phyloP scores from a whole-genome alignment of 92 coral and sea anemone species.

The Virgularia gustaviana region DNA sequence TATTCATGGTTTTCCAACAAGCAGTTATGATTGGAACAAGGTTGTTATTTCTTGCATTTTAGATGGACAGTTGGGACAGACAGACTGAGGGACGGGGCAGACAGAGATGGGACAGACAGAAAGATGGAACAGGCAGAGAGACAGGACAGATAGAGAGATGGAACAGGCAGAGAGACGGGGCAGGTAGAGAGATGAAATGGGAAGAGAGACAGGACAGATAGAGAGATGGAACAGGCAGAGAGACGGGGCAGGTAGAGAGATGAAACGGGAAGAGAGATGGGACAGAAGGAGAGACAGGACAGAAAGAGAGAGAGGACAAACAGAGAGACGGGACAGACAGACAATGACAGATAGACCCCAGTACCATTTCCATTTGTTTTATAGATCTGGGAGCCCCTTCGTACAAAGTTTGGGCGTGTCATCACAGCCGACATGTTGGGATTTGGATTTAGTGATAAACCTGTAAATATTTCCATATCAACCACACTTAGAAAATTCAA shows the following conservation, averaged over 20 bases:
- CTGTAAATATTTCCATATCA: slow-evolving; percentile 72
- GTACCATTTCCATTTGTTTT: neutral
- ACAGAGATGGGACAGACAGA: neutral
- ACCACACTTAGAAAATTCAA: neutral
- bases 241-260: no score
- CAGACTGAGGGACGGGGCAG: slow-evolving; percentile 1
- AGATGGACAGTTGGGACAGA: neutral
- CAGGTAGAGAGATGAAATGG: no score
- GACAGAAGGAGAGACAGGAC: no score
- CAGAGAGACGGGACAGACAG: neutral
- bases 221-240: no score
- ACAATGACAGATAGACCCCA: neutral
- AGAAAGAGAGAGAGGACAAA: no score
- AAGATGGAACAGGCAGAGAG: neutral
- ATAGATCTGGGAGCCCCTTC: slow-evolving; percentile 78
- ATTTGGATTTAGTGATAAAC: slow-evolving; percentile 93
- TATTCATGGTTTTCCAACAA: slow-evolving; percentile 95
- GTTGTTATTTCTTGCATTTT: slow-evolving; percentile 21
- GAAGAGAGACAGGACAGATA: no score
- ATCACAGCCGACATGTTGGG: slow-evolving; percentile 94
- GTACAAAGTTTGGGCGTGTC: slow-evolving; percentile 73
- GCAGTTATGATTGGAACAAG: slow-evolving; percentile 90
- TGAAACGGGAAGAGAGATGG: no score
- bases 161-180: no score
- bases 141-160: neutral